These are phyloP conservation scores for Epinotia demarniana DNA, from an alignment of 2,888 invertebrate species.

Conservation along the genomic window DNA sequence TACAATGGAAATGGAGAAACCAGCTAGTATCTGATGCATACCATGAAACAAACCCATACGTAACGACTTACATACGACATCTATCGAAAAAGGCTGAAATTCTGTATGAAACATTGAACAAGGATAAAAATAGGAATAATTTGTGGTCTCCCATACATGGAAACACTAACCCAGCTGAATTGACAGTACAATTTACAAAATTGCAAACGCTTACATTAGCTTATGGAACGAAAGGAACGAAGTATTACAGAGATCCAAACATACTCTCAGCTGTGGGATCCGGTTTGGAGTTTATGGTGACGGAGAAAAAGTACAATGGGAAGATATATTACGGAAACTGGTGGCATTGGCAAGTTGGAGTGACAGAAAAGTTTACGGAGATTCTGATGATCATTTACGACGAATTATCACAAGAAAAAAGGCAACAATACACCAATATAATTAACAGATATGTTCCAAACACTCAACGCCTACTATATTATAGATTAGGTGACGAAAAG, in stretches of 20 bases:
- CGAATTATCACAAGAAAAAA: background rate
- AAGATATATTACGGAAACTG: background rate
- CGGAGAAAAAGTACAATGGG: background rate
- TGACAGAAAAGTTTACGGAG: background rate
- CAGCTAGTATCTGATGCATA: background rate
- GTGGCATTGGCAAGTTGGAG: constrained; percentile 2
- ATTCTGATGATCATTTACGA: background rate
- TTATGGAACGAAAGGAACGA: constrained; percentile 2
- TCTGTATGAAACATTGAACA: background rate
- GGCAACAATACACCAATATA: background rate
- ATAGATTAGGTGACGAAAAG: background rate
- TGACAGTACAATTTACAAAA: background rate
- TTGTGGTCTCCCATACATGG: background rate
- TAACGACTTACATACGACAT: background rate
- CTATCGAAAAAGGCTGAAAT: background rate
- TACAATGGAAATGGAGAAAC: background rate
- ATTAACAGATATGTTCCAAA: background rate
- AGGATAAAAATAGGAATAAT: background rate
- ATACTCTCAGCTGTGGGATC: background rate
- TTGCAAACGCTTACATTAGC: background rate
- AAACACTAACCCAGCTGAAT: background rate
- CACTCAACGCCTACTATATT: background rate
- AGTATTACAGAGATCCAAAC: background rate
- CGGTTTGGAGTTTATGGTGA: background rate
- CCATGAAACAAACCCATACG: background rate